Conservation (phyloP, 2,888 invertebrate genomes). For the Acanthacorydalis orientalis region DNA sequence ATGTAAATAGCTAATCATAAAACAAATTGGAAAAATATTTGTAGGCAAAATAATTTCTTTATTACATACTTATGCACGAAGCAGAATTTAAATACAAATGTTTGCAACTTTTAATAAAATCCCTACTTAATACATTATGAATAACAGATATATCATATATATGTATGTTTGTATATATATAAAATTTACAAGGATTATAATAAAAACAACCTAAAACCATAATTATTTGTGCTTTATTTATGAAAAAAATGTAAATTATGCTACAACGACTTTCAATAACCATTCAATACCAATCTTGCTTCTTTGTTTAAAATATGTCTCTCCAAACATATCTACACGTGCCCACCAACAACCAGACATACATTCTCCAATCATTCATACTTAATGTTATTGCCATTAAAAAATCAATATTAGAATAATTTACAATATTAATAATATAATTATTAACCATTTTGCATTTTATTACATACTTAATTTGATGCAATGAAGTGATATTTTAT, state of each 20-base stretch:
- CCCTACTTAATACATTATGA: too few relatives aligned
- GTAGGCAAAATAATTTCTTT: too few relatives aligned
- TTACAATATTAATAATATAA: not conserved
- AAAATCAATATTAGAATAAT: constrained; percentile 2
- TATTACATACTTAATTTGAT: too few relatives aligned
- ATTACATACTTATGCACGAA: too few relatives aligned
- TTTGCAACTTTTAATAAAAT: too few relatives aligned
- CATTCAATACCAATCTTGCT: not conserved
- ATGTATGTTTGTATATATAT: too few relatives aligned
- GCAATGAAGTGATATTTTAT: too few relatives aligned
- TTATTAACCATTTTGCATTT: too few relatives aligned
- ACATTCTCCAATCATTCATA: not conserved
- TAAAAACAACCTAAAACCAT: not conserved
- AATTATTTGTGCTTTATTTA: constrained; percentile 41
- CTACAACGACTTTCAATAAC: constrained; percentile 21
- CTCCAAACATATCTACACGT: not conserved
- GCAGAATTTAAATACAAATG: too few relatives aligned
- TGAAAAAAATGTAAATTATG: constrained; percentile 52
- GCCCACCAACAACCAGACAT: not conserved
- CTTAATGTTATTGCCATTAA: constrained; percentile 2
- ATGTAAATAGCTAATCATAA: too few relatives aligned
- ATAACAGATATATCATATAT: too few relatives aligned
- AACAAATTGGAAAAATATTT: too few relatives aligned
- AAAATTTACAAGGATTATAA: not conserved
- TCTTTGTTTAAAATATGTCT: not conserved